Percentiles rank a stretch among this genome's conserved stretches.
phyloP scores from a whole-genome alignment of 2,888 invertebrate genomes.

The Lepidocyrtinus sp. region DNA sequence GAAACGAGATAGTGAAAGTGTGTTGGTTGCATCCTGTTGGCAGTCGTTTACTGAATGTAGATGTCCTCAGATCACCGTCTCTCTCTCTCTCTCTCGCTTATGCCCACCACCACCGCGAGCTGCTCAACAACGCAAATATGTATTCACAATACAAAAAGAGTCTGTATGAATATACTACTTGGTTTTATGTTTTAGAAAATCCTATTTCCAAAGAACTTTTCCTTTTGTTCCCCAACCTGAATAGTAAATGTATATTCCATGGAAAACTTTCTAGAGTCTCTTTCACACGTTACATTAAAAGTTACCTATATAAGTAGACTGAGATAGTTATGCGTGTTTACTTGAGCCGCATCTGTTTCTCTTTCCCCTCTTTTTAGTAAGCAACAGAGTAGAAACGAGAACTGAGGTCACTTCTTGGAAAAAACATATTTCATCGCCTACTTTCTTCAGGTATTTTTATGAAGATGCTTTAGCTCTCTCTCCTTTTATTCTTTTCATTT shows the following conservation, averaged over 20 bases:
- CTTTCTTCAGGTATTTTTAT: neutral
- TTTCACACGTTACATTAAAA: neutral
- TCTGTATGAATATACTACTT: no score
- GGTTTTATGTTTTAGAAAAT: neutral
- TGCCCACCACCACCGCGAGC: neutral
- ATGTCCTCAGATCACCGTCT: slow-evolving; percentile 28
- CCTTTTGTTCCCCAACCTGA: neutral
- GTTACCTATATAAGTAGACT: neutral
- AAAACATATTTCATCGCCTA: no score
- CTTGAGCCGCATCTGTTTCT: neutral
- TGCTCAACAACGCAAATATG: neutral
- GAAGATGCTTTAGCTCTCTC: neutral
- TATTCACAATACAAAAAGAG: no score
- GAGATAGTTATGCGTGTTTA: neutral
- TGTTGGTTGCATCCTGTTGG: slow-evolving; percentile 36
- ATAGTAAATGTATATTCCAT: neutral
- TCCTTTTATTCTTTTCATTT: no score
- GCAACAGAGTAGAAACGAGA: neutral
- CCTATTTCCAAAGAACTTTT: neutral
- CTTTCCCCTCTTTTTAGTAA: neutral
- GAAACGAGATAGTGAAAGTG: slow-evolving; percentile 32
- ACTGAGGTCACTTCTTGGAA: no score
- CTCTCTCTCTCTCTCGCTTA: neutral
- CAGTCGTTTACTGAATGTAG: slow-evolving; percentile 43
- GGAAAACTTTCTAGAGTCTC: neutral